phyloP scores from a whole-genome alignment of 2,113 vertebrate genomes.

The Sylvietta virens region DNA sequence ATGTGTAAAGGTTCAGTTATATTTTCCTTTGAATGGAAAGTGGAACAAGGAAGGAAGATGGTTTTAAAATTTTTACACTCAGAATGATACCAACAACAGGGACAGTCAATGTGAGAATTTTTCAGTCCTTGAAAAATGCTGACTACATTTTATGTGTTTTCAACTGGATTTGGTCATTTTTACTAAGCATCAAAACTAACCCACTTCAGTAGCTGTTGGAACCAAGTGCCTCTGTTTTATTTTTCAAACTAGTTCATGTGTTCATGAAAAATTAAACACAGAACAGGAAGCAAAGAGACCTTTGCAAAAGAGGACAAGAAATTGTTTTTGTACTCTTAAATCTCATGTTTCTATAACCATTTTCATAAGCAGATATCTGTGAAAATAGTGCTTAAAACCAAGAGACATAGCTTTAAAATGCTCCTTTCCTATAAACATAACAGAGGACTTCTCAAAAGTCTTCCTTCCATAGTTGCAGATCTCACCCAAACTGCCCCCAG shows the following conservation, averaged over 20 bases:
- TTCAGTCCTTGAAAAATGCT: neutral
- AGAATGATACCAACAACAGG: neutral
- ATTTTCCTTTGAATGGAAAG: neutral
- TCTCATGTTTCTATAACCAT: neutral
- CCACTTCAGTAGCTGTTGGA: neutral
- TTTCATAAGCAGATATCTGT: neutral
- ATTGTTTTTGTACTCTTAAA: neutral
- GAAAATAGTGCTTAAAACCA: neutral
- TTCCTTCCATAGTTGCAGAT: neutral
- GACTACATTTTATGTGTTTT: neutral
- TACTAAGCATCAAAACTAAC: neutral
- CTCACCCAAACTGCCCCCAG: neutral
- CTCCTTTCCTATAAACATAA: neutral
- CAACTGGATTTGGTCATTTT: neutral
- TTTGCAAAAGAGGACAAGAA: neutral
- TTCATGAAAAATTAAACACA: slow-evolving; percentile 32
- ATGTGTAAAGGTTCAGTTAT: neutral
- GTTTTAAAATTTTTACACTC: neutral
- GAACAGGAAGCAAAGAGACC: neutral
- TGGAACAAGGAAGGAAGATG: neutral
- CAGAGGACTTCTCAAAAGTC: neutral
- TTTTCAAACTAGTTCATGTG: slow-evolving; percentile 1
- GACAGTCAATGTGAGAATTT: neutral
- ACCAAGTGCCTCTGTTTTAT: neutral
- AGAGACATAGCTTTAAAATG: neutral